Evolutionary conservation across 2,113 vertebrate genomes (phyloP).

Genomic region (Ciconia maguari): DNA sequence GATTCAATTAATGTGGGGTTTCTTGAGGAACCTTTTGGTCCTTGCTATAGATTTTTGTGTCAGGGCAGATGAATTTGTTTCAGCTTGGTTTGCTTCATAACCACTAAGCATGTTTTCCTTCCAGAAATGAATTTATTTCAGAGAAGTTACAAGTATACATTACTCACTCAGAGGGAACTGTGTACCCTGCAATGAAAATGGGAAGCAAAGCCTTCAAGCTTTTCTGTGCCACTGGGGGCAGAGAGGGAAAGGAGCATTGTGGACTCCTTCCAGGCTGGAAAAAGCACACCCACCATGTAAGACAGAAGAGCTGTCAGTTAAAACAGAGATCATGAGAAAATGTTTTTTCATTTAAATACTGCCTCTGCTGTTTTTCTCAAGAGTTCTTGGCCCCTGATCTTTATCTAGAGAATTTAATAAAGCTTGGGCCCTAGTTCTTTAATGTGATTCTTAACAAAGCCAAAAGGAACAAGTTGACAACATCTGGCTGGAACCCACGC

Average conservation of each 20-base stretch:
- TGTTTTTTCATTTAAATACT: neutral
- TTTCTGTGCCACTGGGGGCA: neutral
- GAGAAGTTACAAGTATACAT: neutral
- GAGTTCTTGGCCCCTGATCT: neutral
- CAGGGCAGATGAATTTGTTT: neutral
- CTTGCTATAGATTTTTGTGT: neutral
- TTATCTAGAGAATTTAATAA: constrained; percentile 7
- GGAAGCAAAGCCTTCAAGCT: neutral
- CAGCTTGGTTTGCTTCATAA: neutral
- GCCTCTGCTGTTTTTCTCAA: neutral
- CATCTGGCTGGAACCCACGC: neutral
- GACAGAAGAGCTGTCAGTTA: neutral
- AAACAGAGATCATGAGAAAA: neutral
- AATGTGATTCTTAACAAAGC: neutral
- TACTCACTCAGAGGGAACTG: neutral
- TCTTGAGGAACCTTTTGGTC: neutral
- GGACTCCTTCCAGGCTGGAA: neutral
- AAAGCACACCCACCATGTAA: neutral
- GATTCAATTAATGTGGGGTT: neutral
- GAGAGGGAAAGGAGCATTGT: neutral
- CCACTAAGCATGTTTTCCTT: neutral
- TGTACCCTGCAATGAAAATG: neutral
- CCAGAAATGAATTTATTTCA: neutral
- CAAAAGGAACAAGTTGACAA: neutral
- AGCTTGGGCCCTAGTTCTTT: neutral